Evolutionary conservation across 2,113 vertebrate genomes (phyloP), one percentile per base, ranked within the genome.

Genomic region (Furnarius figulus): DNA sequence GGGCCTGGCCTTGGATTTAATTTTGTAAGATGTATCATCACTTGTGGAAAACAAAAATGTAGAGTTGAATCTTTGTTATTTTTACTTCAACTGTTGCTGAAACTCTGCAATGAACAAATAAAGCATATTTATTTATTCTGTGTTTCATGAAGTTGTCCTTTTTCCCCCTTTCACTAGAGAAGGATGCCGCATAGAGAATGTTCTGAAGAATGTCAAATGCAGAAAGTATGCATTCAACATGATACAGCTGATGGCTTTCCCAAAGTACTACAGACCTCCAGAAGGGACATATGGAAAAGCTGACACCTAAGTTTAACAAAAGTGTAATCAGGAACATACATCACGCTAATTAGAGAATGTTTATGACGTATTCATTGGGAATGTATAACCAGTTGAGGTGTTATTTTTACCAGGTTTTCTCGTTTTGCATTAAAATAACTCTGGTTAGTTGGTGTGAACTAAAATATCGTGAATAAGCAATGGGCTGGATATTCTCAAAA

Each of bases 141-240:
- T 98, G 98, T 98, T 98, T 98, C 97, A 98, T 98, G 98, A 97
- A 98, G 98, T 98, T 98, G 98, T 98, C 31, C 98, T 98, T 98
- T 98, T 97, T 96, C 97, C 97, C 95, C 98, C 97, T 98, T 97
- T 96, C 86, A 98, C 98, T 98, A 99, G 99, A 99, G 99, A 99
- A 98, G 99, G 99, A 98, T 99, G 99, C 98, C 99, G 99, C 97
- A 99, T 99, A 99, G 99, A 99, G 96, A 99, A 99, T 97, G 99
- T 99, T 90, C 98, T 99, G 98, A 99, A 99, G 99, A 99, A 99
- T 98, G 98, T 99, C 98, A 99, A 97, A 98, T 99, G 99, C 98
- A 99, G 99, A 98, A 99, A 99, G 96, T 99, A 99, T 97, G 99
- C 99, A 97, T 99, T 99, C 99, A 99, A 99, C 99, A 98, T 99